phyloP scores from a whole-genome alignment of 2,888 invertebrate species.

The Apodemia mormo region DNA sequence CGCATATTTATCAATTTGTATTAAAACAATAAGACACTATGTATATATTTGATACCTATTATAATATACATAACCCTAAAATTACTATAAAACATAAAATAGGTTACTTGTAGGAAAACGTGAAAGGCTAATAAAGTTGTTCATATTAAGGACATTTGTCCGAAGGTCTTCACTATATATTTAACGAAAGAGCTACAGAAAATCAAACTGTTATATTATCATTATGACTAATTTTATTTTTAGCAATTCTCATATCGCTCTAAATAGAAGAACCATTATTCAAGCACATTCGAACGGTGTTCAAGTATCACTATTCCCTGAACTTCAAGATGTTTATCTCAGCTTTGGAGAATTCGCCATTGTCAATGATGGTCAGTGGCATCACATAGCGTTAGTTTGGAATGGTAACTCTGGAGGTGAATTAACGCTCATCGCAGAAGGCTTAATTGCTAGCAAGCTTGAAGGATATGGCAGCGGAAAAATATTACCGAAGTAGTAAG shows the following conservation, averaged over 20 bases:
- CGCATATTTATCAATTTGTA: too few species aligned
- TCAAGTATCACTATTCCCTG: conserved; percentile 93
- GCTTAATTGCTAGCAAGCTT: conserved; percentile 95
- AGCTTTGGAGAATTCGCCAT: conserved; percentile 96
- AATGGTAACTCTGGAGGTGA: conserved; percentile 92
- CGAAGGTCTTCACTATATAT: too few species aligned
- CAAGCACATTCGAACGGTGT: conserved; percentile 97
- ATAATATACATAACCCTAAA: too few species aligned
- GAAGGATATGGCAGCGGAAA: conserved; percentile 93
- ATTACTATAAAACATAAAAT: too few species aligned
- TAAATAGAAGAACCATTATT: conserved; percentile 89
- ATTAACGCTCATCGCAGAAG: conserved; percentile 96
- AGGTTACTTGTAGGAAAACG: too few species aligned
- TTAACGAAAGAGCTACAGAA: too few species aligned
- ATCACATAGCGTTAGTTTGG: conserved; percentile 97
- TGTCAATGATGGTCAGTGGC: conserved; percentile 98
- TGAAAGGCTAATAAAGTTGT: too few species aligned
- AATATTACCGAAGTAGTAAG: conserved; percentile 91
- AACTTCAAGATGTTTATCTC: conserved; percentile 93
- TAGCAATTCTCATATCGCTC: conserved; percentile 90
- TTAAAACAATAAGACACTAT: too few species aligned
- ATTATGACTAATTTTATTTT: conserved; percentile 39
- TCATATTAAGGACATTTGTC: too few species aligned
- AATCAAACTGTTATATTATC: too few species aligned
- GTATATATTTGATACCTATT: too few species aligned